Evolutionary conservation across 2,888 invertebrate species (phyloP).

Genomic region (Apodemia duryi): DNA sequence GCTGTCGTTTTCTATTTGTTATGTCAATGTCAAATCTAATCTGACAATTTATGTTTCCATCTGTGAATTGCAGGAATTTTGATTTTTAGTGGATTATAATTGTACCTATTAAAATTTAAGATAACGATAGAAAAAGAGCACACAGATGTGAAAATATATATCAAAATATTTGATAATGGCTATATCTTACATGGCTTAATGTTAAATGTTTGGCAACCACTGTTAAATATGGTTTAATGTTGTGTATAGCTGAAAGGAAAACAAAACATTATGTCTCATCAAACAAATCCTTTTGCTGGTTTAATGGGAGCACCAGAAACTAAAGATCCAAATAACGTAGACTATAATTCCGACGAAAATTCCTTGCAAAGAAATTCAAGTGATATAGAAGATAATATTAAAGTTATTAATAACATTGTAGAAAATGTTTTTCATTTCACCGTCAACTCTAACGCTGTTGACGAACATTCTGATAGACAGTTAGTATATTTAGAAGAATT

Average conservation of each 20-base stretch:
- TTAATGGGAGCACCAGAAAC: conserved; percentile 55
- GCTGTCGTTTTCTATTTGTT: not conserved
- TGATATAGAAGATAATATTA: conserved; percentile 45
- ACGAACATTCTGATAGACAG: conserved; percentile 51
- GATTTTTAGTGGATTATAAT: conserved; percentile 24
- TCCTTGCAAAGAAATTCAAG: conserved; percentile 42
- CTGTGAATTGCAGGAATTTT: conserved; percentile 11
- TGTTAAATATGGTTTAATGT: conserved; percentile 25
- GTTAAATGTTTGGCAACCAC: not conserved
- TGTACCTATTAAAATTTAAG: conserved; percentile 29
- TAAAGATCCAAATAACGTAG: conserved; percentile 39
- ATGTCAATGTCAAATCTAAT: not conserved
- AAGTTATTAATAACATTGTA: conserved; percentile 75
- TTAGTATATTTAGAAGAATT: conserved; percentile 84
- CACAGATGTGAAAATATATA: not conserved
- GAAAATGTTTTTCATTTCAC: conserved; percentile 88
- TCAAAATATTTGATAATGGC: not conserved
- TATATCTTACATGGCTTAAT: not conserved
- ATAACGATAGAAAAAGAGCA: conserved; percentile 28
- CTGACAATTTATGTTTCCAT: not conserved
- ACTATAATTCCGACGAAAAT: conserved; percentile 40
- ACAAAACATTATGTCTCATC: conserved; percentile 55
- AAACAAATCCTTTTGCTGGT: conserved; percentile 67
- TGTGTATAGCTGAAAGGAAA: conserved; percentile 26
- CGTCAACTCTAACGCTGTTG: conserved; percentile 71